Evolutionary conservation across 92 coral and sea anemone genomes (phyloP), one percentile per base, ranked within the genome.

Genomic region (Pocillopora meandrina): DNA sequence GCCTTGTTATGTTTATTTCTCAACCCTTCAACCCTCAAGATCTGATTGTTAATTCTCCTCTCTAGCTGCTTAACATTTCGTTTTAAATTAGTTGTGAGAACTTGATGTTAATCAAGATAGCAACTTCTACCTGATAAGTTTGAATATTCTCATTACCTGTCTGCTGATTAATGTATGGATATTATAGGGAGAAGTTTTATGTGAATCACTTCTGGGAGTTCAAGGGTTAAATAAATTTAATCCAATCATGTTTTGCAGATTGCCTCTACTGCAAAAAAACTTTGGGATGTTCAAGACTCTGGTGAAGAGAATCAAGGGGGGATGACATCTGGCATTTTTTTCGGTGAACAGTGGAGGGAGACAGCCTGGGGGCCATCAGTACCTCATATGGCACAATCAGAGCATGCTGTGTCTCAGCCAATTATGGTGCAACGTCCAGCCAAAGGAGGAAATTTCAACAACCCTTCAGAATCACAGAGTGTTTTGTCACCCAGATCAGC

Each of bases 401-500:
- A 96, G 80, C 99, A 96, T 90, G 99, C 99, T 18, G 93, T 96
- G 26, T 96, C 99, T 0, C 98, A 96, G 84, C 99, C 99, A 70
- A 96, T 96, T 90, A 96, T 94, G 97, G 98, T 96, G 18, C 97
- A 93, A 90, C 92, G 98, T 34, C 93, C 98, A n/a, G 93, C 90
- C 71, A 96, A 94, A 83, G 89, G 90, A 5, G 95, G 95, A 65
- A 89, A 78, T 73, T 96, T 94, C 72, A 94, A 90, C 52, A 90
- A 88, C 62, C 58, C 75, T 47, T 90, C 98, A 0, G 99, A 96
- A 55, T 86, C 93, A 2, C 99, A 96, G 82, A 95, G 93, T 72
- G 94, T 96, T 9, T 82, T 96, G 75, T 96, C 99, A 6, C 99
- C 99, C 18, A 89, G 97, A 10, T 96, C 99, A 0, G 95, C 99